A percentile compares a stretch with the other conserved stretches of the same genome.
Conservation (phyloP, 1,140 invertebrate genomes). For the Polyergus mexicanus region DNA sequence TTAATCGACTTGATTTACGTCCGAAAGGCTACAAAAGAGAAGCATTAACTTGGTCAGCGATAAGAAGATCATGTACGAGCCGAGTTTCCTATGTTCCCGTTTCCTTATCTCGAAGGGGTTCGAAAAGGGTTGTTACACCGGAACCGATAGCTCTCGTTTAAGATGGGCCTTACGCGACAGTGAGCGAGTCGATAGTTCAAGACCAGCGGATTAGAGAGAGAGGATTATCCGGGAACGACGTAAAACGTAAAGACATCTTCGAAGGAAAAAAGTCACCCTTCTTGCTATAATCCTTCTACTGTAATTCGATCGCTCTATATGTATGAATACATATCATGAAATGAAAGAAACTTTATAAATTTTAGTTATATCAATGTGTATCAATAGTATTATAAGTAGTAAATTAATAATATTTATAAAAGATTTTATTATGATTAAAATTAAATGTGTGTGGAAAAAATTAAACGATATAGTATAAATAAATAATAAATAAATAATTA, state of each 20-base stretch:
- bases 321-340: too few species aligned
- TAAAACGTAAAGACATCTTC: slow-evolving; percentile 6
- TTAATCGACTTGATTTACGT: slow-evolving; percentile 36
- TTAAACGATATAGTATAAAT: too few species aligned
- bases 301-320: not conserved
- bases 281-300: slow-evolving; percentile 17
- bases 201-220: slow-evolving; percentile 5
- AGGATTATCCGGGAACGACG: slow-evolving; percentile 48
- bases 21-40: slow-evolving; percentile 33
- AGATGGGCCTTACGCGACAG: not conserved
- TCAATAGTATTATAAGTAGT: too few species aligned
- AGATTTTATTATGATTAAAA: too few species aligned
- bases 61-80: slow-evolving; percentile 40
- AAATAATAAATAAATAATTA: too few species aligned
- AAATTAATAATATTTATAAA: too few species aligned
- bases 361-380: not conserved
- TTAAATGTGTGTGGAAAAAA: too few species aligned
- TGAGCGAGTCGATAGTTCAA: slow-evolving; percentile 33
- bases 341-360: not conserved
- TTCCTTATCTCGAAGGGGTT: slow-evolving; percentile 39
- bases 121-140: slow-evolving; percentile 55
- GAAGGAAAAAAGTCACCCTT: not conserved
- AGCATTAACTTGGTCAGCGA: slow-evolving; percentile 48
- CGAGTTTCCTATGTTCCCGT: slow-evolving; percentile 33
- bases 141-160: slow-evolving; percentile 56